Evolutionary conservation across 2,113 vertebrate genomes (phyloP).

Genomic region (Polyodon spathula): DNA sequence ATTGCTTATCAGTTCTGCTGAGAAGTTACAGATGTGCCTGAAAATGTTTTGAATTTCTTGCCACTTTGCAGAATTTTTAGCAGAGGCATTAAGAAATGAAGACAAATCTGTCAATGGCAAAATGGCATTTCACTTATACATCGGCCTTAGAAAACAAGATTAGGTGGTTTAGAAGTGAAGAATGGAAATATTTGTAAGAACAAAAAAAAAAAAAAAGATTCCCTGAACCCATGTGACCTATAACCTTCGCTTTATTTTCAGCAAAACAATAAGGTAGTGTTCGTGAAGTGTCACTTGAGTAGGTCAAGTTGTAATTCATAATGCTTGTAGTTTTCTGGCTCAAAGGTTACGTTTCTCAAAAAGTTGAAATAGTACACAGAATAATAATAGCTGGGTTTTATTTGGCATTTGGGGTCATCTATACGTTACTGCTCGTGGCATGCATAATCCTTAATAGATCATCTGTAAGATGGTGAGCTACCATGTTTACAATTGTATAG

Average conservation of each 20-base stretch:
- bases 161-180: background rate
- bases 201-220: no score
- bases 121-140: background rate
- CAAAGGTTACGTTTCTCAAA: no score
- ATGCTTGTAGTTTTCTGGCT: no score
- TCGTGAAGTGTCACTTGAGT: background rate
- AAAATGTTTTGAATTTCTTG: background rate
- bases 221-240: background rate
- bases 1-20: background rate
- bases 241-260: background rate
- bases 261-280: background rate
- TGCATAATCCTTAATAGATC: no score
- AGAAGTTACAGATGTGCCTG: background rate
- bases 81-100: constrained; percentile 13
- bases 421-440: no score
- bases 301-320: background rate
- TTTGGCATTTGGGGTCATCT: no score
- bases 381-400: no score
- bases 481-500: no score
- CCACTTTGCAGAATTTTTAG: constrained; percentile 16
- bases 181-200: no score
- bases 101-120: no score
- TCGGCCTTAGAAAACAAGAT: background rate
- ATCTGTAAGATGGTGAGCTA: no score
- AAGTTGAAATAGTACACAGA: no score